Base-by-base conservation (phyloP, 2,888 invertebrate genomes). In the Nemapogon koenigi region DNA sequence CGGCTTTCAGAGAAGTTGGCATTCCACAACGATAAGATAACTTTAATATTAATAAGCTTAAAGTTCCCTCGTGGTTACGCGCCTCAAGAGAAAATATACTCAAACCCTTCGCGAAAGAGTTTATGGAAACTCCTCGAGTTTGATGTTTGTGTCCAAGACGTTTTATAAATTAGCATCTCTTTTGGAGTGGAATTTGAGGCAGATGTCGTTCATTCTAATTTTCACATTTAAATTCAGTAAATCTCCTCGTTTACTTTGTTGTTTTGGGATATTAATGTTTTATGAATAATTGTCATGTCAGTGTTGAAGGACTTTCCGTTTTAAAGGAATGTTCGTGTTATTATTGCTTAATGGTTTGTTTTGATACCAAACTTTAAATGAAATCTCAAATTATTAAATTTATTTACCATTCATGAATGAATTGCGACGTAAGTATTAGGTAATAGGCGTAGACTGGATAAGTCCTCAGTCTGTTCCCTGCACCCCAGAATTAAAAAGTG, bases 1-100 rank as follows among this genome's bases (percentile, higher is more conserved):
- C 45, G 50, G 46, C 44, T 43, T 39, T 46, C 41, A 47, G 17
- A 10, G 17, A 41, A 52, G 52, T 49, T 49, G 41, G 43, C 37
- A 46, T 50, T 46, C 50, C 43, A 46, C 46, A 43, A 43, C 40
- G 45, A n/a, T 43, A 48, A 43, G 35, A 40, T 41, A 52, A 55
- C 49, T 59, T 60, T 53, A 55, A 50, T 54, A 55, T 54, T 55
- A 55, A 54, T 55, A 55, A 55, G 52, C 47, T 49, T 48, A 46
- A 53, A 50, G 49, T 48, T 47, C 14, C 11, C 15, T 11, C 3
- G 17, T 16, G 17, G 18, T 17, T 11, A 37, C 37, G 28, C 37
- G 10, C n/a, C 37, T 28, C 17, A 31, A 33, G 16, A 17, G 16
- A 17, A 17, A 37, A 37, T 37, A 17, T 27, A 13, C 26, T 35